Conservation (phyloP, 2,888 invertebrate species). For the Leucozona laternaria region DNA sequence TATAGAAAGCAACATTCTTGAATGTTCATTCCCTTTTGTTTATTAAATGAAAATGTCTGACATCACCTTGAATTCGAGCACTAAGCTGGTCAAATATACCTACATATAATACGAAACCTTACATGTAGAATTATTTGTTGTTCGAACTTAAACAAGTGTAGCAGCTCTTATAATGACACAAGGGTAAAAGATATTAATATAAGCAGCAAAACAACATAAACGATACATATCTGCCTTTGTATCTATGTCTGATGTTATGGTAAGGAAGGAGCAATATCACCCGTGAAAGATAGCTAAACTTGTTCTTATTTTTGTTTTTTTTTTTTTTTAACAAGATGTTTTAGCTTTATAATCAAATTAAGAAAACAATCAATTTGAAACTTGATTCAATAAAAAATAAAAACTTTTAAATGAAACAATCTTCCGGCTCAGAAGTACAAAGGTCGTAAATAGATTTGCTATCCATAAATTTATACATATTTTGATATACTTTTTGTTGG, state of each 20-base stretch:
- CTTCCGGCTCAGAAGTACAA: slow-evolving; percentile 36
- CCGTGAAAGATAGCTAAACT: slow-evolving; percentile 46
- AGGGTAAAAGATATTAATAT: slow-evolving; percentile 25
- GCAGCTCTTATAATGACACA: slow-evolving; percentile 45
- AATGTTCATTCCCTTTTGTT: slow-evolving; percentile 60
- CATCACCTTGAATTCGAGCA: slow-evolving; percentile 63
- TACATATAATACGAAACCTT: slow-evolving; percentile 61
- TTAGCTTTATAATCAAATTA: slow-evolving; percentile 5
- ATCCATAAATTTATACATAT: background rate
- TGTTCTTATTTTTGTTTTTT: slow-evolving; percentile 28
- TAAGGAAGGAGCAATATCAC: slow-evolving; percentile 38
- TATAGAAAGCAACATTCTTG: slow-evolving; percentile 50
- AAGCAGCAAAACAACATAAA: slow-evolving; percentile 26
- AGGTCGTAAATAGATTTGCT: background rate
- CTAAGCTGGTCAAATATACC: slow-evolving; percentile 55
- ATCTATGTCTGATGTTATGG: slow-evolving; percentile 21
- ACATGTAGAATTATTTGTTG: slow-evolving; percentile 8
- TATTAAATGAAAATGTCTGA: background rate
- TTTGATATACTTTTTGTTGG: background rate
- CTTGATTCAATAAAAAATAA: slow-evolving; percentile 19
- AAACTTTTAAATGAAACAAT: background rate
- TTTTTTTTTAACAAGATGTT: slow-evolving; percentile 14
- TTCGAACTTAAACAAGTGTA: slow-evolving; percentile 28
- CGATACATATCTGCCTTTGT: slow-evolving; percentile 3
- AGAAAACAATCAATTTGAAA: slow-evolving; percentile 27